These are phyloP conservation scores for Drosophila paracracens DNA, from an alignment of 2,888 invertebrate species.

Conservation along the genomic window DNA sequence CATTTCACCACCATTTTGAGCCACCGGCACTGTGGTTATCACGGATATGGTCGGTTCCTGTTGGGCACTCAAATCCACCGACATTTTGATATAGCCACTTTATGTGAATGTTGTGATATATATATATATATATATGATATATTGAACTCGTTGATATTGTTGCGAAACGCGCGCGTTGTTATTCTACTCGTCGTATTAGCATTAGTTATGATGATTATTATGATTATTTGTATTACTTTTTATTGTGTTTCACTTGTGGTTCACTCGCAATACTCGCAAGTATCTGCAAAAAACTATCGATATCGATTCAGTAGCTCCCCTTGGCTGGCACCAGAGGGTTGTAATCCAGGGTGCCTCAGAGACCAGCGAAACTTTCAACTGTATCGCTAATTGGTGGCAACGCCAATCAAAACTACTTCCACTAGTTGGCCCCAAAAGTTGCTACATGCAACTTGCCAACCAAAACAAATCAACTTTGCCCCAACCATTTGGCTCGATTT, in stretches of 20 bases:
- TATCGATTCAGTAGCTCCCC: neutral
- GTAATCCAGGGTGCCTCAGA: neutral
- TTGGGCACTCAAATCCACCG: constrained; percentile 82
- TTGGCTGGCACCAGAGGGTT: neutral
- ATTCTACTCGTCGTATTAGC: constrained; percentile 31
- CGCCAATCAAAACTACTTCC: constrained; percentile 19
- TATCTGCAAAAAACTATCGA: constrained; percentile 10
- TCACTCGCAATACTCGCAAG: constrained; percentile 31
- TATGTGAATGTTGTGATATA: neutral
- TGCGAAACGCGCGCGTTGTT: constrained; percentile 15
- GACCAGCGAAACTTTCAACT: constrained; percentile 48
- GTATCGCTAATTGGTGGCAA: constrained; percentile 47
- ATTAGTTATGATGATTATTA: constrained; percentile 17
- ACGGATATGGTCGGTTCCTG: constrained; percentile 83
- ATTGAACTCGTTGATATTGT: constrained; percentile 11
- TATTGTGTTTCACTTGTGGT: constrained; percentile 28
- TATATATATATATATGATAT: neutral
- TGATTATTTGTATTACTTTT: constrained; percentile 35
- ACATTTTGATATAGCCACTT: constrained; percentile 68
- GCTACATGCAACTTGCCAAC: constrained; percentile 1
- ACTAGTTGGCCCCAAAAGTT: constrained; percentile 3
- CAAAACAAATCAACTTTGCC: neutral
- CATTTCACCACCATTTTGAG: constrained; percentile 90
- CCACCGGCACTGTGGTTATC: constrained; percentile 83
- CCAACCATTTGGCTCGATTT: neutral